These are phyloP conservation scores for Nannoperca obscura DNA, from an alignment of 2,797 vertebrate species.

Conservation along the genomic window DNA sequence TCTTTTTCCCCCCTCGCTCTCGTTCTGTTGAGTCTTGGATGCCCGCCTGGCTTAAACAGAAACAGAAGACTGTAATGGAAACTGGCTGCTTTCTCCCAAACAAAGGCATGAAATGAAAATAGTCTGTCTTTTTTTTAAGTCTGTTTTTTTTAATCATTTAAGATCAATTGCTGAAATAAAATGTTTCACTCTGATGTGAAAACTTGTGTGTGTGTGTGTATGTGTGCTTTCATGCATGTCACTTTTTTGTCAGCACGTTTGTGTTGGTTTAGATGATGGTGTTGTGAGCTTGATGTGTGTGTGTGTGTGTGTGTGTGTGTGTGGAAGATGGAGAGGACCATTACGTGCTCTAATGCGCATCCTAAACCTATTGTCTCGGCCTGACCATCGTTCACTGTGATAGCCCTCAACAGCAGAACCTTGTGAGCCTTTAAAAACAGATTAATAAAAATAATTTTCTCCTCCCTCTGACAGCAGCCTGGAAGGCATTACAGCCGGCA, in stretches of 20 bases:
- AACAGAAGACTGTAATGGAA: slow-evolving; percentile 69
- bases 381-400: slow-evolving; percentile 68
- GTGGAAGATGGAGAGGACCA: slow-evolving; percentile 52
- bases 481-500: slow-evolving; percentile 70
- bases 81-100: slow-evolving; percentile 57
- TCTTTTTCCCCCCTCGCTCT: neutral
- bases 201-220: neutral
- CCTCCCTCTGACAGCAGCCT: slow-evolving; percentile 64
- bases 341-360: slow-evolving; percentile 63
- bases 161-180: slow-evolving; percentile 39
- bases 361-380: slow-evolving; percentile 68
- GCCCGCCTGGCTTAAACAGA: slow-evolving; percentile 66
- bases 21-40: slow-evolving; percentile 44
- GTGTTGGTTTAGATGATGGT: neutral
- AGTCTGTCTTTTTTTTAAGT: slow-evolving; percentile 15
- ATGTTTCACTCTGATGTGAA: slow-evolving; percentile 19
- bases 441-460: slow-evolving; percentile 79
- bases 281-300: slow-evolving; percentile 19
- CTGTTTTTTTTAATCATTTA: slow-evolving; percentile 13
- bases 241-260: neutral
- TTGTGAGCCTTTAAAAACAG: slow-evolving; percentile 78
- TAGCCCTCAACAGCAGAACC: slow-evolving; percentile 67
- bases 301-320: slow-evolving; percentile 12
- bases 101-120: slow-evolving; percentile 61
- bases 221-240: neutral